These are phyloP conservation scores for Clitarchus hookeri DNA, from an alignment of 2,888 invertebrate genomes.

Conservation along the genomic window DNA sequence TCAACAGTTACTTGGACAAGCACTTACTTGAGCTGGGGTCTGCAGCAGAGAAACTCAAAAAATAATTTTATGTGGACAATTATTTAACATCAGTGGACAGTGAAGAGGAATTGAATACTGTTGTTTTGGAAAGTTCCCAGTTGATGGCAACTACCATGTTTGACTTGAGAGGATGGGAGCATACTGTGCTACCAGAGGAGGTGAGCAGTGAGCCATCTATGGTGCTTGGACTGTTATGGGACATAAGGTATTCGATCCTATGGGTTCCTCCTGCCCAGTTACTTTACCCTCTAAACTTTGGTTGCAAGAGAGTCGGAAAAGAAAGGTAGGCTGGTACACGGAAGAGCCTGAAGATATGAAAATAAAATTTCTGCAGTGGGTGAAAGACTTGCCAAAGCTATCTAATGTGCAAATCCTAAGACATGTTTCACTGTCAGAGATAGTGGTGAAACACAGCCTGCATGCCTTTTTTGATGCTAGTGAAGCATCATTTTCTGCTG, in stretches of 20 bases:
- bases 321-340: neutral
- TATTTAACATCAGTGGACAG: neutral
- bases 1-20: slow-evolving; percentile 32
- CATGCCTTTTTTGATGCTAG: no score
- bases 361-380: neutral
- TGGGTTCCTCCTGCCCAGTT: neutral
- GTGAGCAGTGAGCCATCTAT: neutral
- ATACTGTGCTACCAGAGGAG: neutral
- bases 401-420: neutral
- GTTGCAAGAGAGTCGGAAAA: slow-evolving; percentile 10
- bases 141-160: neutral
- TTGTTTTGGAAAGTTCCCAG: neutral
- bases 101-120: neutral
- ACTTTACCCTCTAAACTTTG: no score
- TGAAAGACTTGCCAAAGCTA: neutral
- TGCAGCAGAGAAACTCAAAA: neutral
- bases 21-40: neutral
- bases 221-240: neutral
- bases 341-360: slow-evolving; percentile 9
- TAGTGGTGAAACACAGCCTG: neutral
- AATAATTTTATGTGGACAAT: slow-evolving; percentile 21
- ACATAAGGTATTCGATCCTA: slow-evolving; percentile 15
- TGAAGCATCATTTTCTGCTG: no score
- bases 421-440: neutral
- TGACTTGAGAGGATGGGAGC: slow-evolving; percentile 18